Percentiles rank a stretch among this genome's conserved stretches.
These are phyloP conservation scores for Tenthredo livida DNA, from an alignment of 2,888 invertebrate species.

Conservation along the genomic window DNA sequence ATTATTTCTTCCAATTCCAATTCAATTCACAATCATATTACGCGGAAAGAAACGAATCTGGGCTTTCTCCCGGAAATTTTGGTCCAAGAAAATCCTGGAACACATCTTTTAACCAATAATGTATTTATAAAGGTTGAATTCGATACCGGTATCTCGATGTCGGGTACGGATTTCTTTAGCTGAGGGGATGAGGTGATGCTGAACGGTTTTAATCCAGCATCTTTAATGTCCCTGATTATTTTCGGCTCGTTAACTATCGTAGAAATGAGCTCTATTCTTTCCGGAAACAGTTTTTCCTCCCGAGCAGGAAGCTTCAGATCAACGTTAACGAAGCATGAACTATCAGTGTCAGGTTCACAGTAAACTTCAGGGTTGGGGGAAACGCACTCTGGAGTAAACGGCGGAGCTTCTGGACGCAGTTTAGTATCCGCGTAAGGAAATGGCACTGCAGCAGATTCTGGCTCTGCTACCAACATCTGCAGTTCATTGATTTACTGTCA, in stretches of 20 bases:
- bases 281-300: conserved; percentile 42
- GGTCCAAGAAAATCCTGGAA: background rate
- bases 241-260: conserved; percentile 50
- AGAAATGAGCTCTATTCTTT: conserved; percentile 25
- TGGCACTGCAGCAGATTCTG: conserved; percentile 53
- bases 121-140: background rate
- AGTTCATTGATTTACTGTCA: conserved; percentile 32
- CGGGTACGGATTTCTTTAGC: conserved; percentile 58
- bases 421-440: conserved; percentile 63
- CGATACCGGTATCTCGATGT: conserved; percentile 55
- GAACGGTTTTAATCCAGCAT: conserved; percentile 61
- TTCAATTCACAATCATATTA: background rate
- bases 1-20: background rate
- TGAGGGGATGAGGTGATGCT: conserved; percentile 60
- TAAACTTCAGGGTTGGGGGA: conserved; percentile 39
- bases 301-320: conserved; percentile 55
- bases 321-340: conserved; percentile 62
- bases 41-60: background rate
- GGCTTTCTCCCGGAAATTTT: background rate
- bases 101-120: background rate
- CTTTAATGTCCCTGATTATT: conserved; percentile 51
- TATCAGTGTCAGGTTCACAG: conserved; percentile 57
- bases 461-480: conserved; percentile 48
- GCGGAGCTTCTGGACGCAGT: conserved; percentile 66
- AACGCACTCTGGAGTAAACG: conserved; percentile 65